Evolutionary conservation across 2,113 vertebrate species (phyloP).

Genomic region (Callorhinus ursinus): DNA sequence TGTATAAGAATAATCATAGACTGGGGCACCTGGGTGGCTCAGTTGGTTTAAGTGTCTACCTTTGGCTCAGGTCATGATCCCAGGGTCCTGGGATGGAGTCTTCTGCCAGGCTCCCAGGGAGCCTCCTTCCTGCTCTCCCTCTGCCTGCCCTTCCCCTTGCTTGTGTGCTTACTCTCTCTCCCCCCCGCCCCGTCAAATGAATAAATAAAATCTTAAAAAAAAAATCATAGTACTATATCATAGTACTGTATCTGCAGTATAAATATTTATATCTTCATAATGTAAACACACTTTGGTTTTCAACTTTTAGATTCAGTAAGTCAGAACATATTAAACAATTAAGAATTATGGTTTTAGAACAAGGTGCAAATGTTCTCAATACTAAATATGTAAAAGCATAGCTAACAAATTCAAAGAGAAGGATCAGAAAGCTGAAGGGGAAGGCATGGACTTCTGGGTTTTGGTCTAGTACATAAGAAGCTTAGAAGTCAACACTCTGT

Average conservation of each 20-base stretch:
- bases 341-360: background rate
- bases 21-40: background rate
- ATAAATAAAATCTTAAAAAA: background rate
- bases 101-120: background rate
- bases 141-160: background rate
- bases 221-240: background rate
- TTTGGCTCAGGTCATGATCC: background rate
- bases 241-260: background rate
- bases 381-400: background rate
- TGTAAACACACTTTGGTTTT: background rate
- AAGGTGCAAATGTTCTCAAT: background rate
- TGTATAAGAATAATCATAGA: background rate
- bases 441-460: background rate
- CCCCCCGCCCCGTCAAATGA: background rate
- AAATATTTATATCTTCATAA: background rate
- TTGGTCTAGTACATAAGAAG: background rate
- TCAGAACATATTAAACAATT: conserved; percentile 6
- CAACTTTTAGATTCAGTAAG: background rate
- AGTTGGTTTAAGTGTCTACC: background rate
- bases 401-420: background rate
- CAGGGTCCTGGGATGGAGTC: background rate
- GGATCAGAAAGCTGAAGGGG: background rate
- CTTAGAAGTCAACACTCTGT: background rate
- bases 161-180: background rate
- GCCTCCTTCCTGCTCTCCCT: background rate